Evolutionary conservation across 2,797 vertebrate species (phyloP).

Genomic region (Octomys mimax): DNA sequence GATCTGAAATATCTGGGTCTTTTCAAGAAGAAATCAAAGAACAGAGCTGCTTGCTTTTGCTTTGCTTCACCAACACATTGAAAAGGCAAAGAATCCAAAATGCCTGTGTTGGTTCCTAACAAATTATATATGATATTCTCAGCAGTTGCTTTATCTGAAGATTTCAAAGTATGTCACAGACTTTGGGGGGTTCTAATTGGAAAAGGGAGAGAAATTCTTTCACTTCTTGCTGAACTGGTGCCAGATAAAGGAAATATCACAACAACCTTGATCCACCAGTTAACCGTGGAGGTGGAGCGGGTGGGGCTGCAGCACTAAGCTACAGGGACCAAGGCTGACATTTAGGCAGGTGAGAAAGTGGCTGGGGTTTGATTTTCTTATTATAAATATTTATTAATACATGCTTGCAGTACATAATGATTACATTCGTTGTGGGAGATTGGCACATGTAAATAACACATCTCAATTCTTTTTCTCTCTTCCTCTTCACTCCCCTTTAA

Average conservation of each 20-base stretch:
- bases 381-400: background rate
- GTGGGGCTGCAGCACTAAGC: background rate
- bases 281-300: background rate
- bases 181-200: background rate
- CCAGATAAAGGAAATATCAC: background rate
- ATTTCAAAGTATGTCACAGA: background rate
- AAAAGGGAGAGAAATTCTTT: background rate
- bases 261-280: background rate
- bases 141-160: background rate
- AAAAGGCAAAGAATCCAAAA: background rate
- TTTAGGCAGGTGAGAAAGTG: background rate
- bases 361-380: background rate
- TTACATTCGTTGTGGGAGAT: background rate
- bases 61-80: background rate
- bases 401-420: background rate
- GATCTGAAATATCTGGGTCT: constrained; percentile 43
- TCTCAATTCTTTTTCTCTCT: background rate
- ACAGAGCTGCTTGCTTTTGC: no score
- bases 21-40: background rate
- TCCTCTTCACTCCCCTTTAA: background rate
- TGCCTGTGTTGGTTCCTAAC: background rate
- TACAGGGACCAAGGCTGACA: rapidly evolving
- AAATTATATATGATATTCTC: background rate
- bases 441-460: background rate
- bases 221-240: background rate